A percentile compares a stretch with the other conserved stretches of the same genome.
phyloP scores from a whole-genome alignment of 1,140 invertebrate species.

The Fopius arisanus region DNA sequence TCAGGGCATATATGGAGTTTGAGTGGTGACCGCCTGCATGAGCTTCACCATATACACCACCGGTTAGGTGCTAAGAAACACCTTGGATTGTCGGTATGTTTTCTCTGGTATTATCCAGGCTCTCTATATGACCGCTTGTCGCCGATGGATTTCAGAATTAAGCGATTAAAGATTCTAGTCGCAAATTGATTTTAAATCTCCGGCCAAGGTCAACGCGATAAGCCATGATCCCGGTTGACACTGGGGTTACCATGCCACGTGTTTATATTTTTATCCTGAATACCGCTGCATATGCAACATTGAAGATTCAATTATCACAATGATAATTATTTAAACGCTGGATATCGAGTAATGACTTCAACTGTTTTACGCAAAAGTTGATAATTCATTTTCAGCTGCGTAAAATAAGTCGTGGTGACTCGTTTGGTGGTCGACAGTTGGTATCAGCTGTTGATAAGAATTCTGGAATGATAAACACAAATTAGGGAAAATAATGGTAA shows the following conservation, averaged over 20 bases:
- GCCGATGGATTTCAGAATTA: background rate
- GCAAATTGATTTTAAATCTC: slow-evolving; percentile 5
- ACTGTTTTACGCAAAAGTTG: background rate
- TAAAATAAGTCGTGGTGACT: background rate
- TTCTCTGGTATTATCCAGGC: slow-evolving; percentile 8
- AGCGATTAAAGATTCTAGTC: background rate
- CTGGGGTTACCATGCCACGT: background rate
- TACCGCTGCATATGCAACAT: background rate
- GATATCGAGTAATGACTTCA: background rate
- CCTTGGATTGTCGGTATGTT: slow-evolving; percentile 25
- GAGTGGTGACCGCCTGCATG: background rate
- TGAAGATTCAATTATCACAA: background rate
- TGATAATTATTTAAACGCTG: background rate
- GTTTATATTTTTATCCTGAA: background rate
- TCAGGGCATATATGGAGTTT: background rate
- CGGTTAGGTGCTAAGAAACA: slow-evolving; percentile 39
- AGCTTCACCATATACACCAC: slow-evolving; percentile 17
- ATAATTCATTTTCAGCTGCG: background rate
- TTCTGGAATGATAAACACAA: background rate
- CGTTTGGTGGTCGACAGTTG: background rate
- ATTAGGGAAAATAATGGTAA: background rate
- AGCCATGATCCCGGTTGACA: background rate
- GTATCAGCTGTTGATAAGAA: background rate
- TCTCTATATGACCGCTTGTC: background rate
- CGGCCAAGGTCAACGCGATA: background rate